Percentiles rank a stretch among this genome's conserved stretches.
Evolutionary conservation across 1,140 invertebrate genomes (phyloP).

Genomic region (Drosophila seguyi): DNA sequence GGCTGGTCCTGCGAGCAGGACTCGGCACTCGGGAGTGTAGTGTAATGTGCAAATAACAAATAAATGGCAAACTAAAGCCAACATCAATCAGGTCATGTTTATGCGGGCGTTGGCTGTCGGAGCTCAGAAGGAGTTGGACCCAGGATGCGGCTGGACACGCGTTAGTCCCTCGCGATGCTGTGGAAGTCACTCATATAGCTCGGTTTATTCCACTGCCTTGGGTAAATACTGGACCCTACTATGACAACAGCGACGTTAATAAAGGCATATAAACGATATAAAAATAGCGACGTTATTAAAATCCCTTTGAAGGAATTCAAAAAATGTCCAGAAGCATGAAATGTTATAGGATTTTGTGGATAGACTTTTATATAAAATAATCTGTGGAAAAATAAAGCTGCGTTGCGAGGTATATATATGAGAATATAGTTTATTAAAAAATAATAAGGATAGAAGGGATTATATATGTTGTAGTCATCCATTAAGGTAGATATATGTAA

Average conservation of each 20-base stretch:
- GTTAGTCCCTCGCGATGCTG: slow-evolving; percentile 9
- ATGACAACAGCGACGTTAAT: slow-evolving; percentile 10
- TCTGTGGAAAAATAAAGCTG: background rate
- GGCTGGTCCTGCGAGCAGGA: slow-evolving; percentile 3
- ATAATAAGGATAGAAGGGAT: background rate
- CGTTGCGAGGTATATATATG: background rate
- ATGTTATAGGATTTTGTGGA: background rate
- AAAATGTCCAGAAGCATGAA: background rate
- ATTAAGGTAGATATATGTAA: background rate
- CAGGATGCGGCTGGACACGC: slow-evolving; percentile 22
- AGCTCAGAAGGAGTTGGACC: background rate
- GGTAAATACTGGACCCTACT: background rate
- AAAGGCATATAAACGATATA: background rate
- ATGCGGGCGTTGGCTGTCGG: slow-evolving; percentile 42
- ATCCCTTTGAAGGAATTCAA: background rate
- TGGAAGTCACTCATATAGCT: slow-evolving; percentile 16
- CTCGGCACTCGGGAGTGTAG: slow-evolving; percentile 18
- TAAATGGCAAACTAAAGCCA: slow-evolving; percentile 65
- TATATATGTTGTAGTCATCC: background rate
- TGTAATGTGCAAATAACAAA: slow-evolving; percentile 66
- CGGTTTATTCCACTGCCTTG: slow-evolving; percentile 13
- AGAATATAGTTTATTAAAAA: no score
- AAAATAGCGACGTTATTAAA: slow-evolving; percentile 1
- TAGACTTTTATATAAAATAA: background rate
- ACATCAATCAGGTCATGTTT: slow-evolving; percentile 75